Evolutionary conservation across 2,113 vertebrate species (phyloP).

Genomic region (Heterotilapia buettikoferi): DNA sequence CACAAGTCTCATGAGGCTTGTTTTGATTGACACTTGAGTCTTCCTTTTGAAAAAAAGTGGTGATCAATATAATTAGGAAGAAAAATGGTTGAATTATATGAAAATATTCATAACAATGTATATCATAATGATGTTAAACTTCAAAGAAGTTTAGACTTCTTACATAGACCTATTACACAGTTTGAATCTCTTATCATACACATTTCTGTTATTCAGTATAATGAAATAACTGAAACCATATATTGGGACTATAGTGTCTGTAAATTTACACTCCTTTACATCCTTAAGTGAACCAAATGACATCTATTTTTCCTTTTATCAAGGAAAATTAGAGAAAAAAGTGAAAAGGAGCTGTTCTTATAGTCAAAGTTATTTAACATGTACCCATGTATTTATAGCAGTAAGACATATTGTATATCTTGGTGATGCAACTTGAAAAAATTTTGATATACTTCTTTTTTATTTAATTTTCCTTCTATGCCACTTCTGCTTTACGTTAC

Average conservation of each 20-base stretch:
- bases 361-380: neutral
- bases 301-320: neutral
- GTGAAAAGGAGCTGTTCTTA: neutral
- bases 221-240: neutral
- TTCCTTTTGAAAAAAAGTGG: neutral
- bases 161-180: neutral
- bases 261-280: neutral
- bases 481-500: neutral
- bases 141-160: neutral
- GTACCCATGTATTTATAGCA: neutral
- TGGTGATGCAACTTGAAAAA: neutral
- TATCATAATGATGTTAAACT: neutral
- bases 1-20: neutral
- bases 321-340: neutral
- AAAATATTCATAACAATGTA: neutral
- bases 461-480: neutral
- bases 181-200: neutral
- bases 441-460: neutral
- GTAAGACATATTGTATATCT: neutral
- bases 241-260: neutral
- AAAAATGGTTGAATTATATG: neutral
- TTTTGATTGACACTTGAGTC: neutral
- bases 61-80: neutral
- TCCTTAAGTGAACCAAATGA: neutral
- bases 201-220: neutral